These are phyloP conservation scores for Neelides sp. DNA, from an alignment of 1,140 invertebrate genomes.

Conservation along the genomic window DNA sequence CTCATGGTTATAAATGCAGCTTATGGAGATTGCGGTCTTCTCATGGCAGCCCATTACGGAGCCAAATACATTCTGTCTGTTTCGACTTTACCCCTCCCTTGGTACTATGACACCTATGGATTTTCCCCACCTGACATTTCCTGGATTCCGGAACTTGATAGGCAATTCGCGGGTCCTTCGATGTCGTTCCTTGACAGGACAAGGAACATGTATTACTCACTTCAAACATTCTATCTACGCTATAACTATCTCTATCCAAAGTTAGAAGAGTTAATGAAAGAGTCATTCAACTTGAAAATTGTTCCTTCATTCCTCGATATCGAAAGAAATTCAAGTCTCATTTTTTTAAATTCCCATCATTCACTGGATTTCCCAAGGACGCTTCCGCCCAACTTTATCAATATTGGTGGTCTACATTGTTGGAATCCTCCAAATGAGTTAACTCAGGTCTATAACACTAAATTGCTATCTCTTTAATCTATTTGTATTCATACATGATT, in stretches of 20 bases:
- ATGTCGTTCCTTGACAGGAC: constrained; percentile 13
- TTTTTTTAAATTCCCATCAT: constrained; percentile 15
- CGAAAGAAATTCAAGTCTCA: constrained; percentile 10
- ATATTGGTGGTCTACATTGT: constrained; percentile 16
- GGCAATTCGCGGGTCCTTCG: constrained; percentile 1
- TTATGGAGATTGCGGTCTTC: constrained; percentile 39
- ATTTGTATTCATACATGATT: too few species aligned
- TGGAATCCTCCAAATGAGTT: background rate
- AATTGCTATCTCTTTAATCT: background rate
- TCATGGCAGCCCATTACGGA: constrained; percentile 49
- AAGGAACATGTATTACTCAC: constrained; percentile 2
- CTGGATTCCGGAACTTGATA: constrained; percentile 10
- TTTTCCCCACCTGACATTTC: constrained; percentile 5
- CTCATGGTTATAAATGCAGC: constrained; percentile 14
- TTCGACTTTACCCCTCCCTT: constrained; percentile 8
- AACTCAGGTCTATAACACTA: too few species aligned
- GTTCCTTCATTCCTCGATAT: constrained; percentile 10
- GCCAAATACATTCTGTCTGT: constrained; percentile 32
- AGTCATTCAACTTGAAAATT: background rate
- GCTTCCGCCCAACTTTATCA: constrained; percentile 9
- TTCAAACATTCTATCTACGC: constrained; percentile 4
- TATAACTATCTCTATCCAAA: constrained; percentile 1
- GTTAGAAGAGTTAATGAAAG: constrained; percentile 6
- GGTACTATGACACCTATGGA: constrained; percentile 11
- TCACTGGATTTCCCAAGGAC: constrained; percentile 13